These are phyloP conservation scores for Dicyrtomina minuta DNA, from an alignment of 2,888 invertebrate genomes.

Conservation along the genomic window DNA sequence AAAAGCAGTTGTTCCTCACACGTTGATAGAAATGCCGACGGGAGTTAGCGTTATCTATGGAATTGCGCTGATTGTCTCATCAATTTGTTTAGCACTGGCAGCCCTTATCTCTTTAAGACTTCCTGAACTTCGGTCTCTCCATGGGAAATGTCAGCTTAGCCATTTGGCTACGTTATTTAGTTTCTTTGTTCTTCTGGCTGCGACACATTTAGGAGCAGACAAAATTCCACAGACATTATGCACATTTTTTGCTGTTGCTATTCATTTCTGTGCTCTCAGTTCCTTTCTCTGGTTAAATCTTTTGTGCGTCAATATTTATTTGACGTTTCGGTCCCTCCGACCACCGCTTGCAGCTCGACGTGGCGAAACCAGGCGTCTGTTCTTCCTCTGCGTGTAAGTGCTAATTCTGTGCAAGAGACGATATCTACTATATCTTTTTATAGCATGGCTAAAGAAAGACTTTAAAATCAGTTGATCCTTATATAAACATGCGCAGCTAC, in stretches of 20 bases:
- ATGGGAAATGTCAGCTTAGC: conserved; percentile 53
- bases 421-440: background rate
- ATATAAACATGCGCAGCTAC: background rate
- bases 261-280: conserved; percentile 51
- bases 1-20: background rate
- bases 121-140: conserved; percentile 49
- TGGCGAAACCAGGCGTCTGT: conserved; percentile 50
- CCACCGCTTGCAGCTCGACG: conserved; percentile 48
- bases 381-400: conserved; percentile 51
- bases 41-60: conserved; percentile 38
- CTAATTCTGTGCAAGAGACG: no score
- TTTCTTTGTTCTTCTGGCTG: conserved; percentile 47
- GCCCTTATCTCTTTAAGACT: conserved; percentile 48
- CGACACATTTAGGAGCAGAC: conserved; percentile 43
- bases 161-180: conserved; percentile 51
- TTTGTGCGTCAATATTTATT: conserved; percentile 53
- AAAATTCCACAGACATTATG: conserved; percentile 43
- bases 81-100: conserved; percentile 51
- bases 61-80: conserved; percentile 45
- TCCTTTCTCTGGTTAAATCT: conserved; percentile 53
- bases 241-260: conserved; percentile 49
- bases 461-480: background rate
- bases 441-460: background rate
- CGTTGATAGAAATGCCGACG: conserved; percentile 22
- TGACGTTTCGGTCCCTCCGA: conserved; percentile 49